phyloP scores from a whole-genome alignment of 2,888 invertebrate species.

The Desoria tigrina region DNA sequence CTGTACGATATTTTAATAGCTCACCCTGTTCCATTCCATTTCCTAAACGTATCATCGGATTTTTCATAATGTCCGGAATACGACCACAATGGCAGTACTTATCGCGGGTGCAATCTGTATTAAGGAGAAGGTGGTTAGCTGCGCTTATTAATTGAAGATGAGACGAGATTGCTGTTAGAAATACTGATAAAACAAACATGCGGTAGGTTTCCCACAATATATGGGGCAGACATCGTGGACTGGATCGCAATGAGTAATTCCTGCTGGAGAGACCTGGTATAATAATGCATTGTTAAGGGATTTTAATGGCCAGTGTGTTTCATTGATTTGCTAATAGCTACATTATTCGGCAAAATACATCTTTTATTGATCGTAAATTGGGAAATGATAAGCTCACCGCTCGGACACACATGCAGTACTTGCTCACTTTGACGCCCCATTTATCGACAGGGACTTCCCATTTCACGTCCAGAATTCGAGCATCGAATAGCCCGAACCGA shows the following conservation, averaged over 20 bases:
- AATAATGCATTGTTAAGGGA: too few species aligned
- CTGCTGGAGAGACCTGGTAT: slow-evolving; percentile 28
- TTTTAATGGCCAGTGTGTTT: not conserved
- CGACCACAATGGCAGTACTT: slow-evolving; percentile 34
- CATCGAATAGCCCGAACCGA: slow-evolving; percentile 26
- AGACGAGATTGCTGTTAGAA: too few species aligned
- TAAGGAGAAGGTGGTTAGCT: too few species aligned
- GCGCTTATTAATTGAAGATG: too few species aligned
- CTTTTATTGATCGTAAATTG: too few species aligned
- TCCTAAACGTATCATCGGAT: slow-evolving; percentile 27
- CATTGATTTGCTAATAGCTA: not conserved
- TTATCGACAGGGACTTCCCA: slow-evolving; percentile 33
- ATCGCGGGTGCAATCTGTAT: slow-evolving; percentile 37
- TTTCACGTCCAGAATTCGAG: slow-evolving; percentile 26
- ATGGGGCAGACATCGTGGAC: slow-evolving; percentile 34
- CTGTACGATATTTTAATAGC: too few species aligned
- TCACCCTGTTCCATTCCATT: slow-evolving; percentile 30
- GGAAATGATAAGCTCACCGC: slow-evolving; percentile 32
- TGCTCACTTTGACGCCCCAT: slow-evolving; percentile 26
- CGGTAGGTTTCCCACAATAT: slow-evolving; percentile 25
- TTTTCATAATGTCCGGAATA: slow-evolving; percentile 13
- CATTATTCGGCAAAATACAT: not conserved
- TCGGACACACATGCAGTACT: slow-evolving; percentile 39
- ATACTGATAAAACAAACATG: too few species aligned
- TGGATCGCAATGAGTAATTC: slow-evolving; percentile 36